Percentiles rank a stretch among this genome's conserved stretches.
Conservation (phyloP, 2,797 vertebrate genomes). For the Callimico goeldii region DNA sequence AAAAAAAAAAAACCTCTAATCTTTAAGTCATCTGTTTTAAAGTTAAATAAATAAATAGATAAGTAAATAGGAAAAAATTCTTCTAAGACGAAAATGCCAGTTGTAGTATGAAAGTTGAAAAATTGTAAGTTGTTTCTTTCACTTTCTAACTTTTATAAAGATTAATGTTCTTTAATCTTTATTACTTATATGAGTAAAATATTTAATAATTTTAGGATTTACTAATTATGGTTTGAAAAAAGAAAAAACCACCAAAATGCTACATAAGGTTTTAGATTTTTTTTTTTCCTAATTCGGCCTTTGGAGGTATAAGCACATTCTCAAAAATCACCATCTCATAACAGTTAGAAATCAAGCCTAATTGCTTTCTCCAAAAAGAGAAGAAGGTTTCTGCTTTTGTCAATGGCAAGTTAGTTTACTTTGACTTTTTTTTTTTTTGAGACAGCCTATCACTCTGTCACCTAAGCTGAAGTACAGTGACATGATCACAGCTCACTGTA, state of each 20-base stretch:
- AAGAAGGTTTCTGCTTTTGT: not conserved
- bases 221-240: not conserved
- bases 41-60: not conserved
- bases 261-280: not conserved
- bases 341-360: constrained; percentile 6
- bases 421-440: not conserved
- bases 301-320: not conserved
- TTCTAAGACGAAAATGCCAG: not conserved
- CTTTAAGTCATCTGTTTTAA: not conserved
- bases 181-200: constrained; percentile 6
- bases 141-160: not conserved
- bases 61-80: not conserved
- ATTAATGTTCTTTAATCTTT: not conserved
- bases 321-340: not conserved
- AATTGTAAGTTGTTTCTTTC: not conserved
- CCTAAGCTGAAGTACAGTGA: not conserved
- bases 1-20: not conserved
- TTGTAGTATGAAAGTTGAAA: not conserved
- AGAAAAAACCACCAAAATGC: not conserved
- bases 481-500: not conserved
- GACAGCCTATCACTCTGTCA: too few relatives aligned
- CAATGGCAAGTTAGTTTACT: not conserved
- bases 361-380: not conserved
- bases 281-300: not conserved
- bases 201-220: not conserved